Percentiles rank a stretch among this genome's conserved stretches.
Conservation (phyloP, 2,113 vertebrate genomes). For the Collichthys lucidus region DNA sequence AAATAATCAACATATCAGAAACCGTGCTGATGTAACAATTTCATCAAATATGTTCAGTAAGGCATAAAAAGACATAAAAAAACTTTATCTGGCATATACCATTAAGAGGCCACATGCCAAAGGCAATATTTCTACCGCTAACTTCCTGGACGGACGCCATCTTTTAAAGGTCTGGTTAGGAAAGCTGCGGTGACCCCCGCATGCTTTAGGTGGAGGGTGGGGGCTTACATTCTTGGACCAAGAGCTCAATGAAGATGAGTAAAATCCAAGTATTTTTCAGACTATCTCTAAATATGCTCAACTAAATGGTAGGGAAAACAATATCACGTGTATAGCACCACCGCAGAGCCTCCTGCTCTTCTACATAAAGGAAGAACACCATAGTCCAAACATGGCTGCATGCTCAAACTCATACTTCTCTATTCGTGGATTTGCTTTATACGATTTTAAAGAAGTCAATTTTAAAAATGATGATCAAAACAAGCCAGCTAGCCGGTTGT, state of each 20-base stretch:
- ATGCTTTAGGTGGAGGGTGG: too few relatives aligned
- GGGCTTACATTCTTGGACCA: neutral
- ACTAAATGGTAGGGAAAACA: neutral
- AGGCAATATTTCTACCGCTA: neutral
- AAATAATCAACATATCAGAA: neutral
- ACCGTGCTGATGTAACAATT: neutral
- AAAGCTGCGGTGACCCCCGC: neutral
- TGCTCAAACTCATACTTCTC: neutral
- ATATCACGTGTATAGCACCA: too few relatives aligned
- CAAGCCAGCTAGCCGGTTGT: neutral
- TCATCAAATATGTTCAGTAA: neutral
- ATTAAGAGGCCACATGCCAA: neutral
- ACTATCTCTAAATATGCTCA: neutral
- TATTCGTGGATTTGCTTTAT: neutral
- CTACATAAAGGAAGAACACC: neutral
- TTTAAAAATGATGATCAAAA: neutral
- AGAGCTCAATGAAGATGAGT: neutral
- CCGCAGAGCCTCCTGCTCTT: neutral
- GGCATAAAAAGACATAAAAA: neutral
- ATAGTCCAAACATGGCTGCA: neutral
- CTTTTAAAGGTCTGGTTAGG: neutral
- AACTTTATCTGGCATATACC: neutral
- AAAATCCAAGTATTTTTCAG: neutral
- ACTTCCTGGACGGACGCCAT: neutral
- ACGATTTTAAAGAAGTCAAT: neutral